phyloP scores from a whole-genome alignment of 37 sponge, comb jelly and placozoan genomes.

The Oscarella lobularis region DNA sequence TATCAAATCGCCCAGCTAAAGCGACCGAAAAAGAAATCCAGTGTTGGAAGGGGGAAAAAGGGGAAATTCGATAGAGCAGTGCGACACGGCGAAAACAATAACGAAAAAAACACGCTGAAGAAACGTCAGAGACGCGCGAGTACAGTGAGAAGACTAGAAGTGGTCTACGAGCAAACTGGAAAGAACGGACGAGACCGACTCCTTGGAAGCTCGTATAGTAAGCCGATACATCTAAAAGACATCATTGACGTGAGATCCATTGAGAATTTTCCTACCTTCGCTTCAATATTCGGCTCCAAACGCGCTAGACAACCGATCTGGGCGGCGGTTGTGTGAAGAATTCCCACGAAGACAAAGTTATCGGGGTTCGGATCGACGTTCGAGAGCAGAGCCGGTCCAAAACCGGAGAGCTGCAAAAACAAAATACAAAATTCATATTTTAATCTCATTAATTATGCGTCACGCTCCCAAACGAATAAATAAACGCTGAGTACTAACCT shows the following conservation, averaged over 20 bases:
- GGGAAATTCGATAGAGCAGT: too few relatives aligned
- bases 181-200: slow-evolving; percentile 11
- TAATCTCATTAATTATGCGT: too few relatives aligned
- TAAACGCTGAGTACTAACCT: too few relatives aligned
- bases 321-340: slow-evolving; percentile 38
- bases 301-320: slow-evolving; percentile 69
- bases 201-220: slow-evolving; percentile 62
- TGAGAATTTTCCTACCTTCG: slow-evolving; percentile 62
- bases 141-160: background rate
- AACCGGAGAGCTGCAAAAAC: background rate
- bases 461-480: too few relatives aligned
- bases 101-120: too few relatives aligned
- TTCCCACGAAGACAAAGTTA: slow-evolving; percentile 78
- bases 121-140: too few relatives aligned
- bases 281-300: slow-evolving; percentile 78
- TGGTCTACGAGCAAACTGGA: background rate
- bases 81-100: too few relatives aligned
- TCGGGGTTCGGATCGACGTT: slow-evolving; percentile 75
- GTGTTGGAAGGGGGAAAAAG: too few relatives aligned
- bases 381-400: slow-evolving; percentile 39
- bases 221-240: slow-evolving; percentile 73
- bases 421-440: too few relatives aligned
- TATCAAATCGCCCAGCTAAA: too few relatives aligned
- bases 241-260: too few relatives aligned
- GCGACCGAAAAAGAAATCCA: too few relatives aligned